Evolutionary conservation across 2,888 invertebrate species (phyloP).

Genomic region (Graphium colonna): DNA sequence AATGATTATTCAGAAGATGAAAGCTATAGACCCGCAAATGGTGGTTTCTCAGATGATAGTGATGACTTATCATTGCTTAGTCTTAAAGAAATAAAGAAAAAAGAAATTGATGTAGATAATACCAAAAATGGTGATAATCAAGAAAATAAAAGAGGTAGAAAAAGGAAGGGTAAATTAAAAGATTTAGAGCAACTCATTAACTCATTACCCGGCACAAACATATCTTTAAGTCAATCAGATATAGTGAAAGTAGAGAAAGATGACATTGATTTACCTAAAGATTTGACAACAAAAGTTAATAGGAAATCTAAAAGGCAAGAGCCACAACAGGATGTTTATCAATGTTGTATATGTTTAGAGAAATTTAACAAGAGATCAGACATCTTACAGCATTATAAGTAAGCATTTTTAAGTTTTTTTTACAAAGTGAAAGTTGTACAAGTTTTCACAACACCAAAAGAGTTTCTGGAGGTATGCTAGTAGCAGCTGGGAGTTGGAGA

Average conservation of each 20-base stretch:
- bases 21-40: conserved; percentile 30
- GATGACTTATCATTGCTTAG: conserved; percentile 53
- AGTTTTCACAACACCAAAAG: too few relatives aligned
- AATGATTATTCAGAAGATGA: conserved; percentile 33
- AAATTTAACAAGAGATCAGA: conserved; percentile 45
- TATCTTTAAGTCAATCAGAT: conserved; percentile 1
- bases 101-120: conserved; percentile 26
- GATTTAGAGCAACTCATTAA: conserved; percentile 22
- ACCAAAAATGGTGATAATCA: conserved; percentile 26
- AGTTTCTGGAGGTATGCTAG: too few relatives aligned
- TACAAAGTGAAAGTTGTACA: too few relatives aligned
- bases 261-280: conserved; percentile 28
- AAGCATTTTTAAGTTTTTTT: conserved; percentile 16
- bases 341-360: conserved; percentile 65
- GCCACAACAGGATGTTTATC: conserved; percentile 30
- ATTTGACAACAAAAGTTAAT: conserved; percentile 30
- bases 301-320: conserved; percentile 7
- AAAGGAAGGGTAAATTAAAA: conserved; percentile 26
- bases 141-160: conserved; percentile 28
- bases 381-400: conserved; percentile 69
- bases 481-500: too few relatives aligned
- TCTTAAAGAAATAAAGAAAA: conserved; percentile 51
- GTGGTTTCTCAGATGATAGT: conserved; percentile 52
- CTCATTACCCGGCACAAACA: conserved; percentile 6
- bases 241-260: conserved; percentile 25